Percentiles rank a stretch among this genome's conserved stretches.
Conservation (phyloP, 2,888 invertebrate species). For the Hypercompe scribonia region DNA sequence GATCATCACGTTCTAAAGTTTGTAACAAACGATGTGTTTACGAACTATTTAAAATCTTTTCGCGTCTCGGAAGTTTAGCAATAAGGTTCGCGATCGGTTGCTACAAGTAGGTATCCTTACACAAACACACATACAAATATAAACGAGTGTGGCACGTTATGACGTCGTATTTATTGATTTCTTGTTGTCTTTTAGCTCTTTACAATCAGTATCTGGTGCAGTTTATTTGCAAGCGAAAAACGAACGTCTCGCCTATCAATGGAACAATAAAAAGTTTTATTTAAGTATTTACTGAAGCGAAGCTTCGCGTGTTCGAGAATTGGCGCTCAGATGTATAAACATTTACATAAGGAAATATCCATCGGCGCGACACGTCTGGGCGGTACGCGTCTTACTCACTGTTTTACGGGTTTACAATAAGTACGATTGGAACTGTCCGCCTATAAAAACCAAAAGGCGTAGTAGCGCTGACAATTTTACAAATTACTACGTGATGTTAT, state of each 20-base stretch:
- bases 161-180: conserved; percentile 41
- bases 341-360: conserved; percentile 53
- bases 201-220: conserved; percentile 21
- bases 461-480: neutral
- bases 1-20: conserved; percentile 1
- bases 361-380: conserved; percentile 43
- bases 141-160: conserved; percentile 6
- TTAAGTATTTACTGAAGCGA: conserved; percentile 33
- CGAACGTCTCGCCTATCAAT: conserved; percentile 29
- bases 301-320: conserved; percentile 41
- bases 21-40: neutral
- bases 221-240: conserved; percentile 24
- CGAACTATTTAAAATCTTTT: conserved; percentile 36
- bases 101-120: neutral
- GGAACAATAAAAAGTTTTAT: conserved; percentile 49
- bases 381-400: conserved; percentile 19
- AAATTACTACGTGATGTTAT: conserved; percentile 27
- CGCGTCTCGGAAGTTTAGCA: conserved; percentile 41
- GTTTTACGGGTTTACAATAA: conserved; percentile 28
- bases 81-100: conserved; percentile 30
- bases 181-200: conserved; percentile 30
- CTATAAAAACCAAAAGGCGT: neutral
- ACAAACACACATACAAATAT: conserved; percentile 12
- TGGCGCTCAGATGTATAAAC: conserved; percentile 55
- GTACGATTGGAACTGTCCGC: neutral